Conservation (phyloP, 2,888 invertebrate species). For the Microlaimidae sp. region DNA sequence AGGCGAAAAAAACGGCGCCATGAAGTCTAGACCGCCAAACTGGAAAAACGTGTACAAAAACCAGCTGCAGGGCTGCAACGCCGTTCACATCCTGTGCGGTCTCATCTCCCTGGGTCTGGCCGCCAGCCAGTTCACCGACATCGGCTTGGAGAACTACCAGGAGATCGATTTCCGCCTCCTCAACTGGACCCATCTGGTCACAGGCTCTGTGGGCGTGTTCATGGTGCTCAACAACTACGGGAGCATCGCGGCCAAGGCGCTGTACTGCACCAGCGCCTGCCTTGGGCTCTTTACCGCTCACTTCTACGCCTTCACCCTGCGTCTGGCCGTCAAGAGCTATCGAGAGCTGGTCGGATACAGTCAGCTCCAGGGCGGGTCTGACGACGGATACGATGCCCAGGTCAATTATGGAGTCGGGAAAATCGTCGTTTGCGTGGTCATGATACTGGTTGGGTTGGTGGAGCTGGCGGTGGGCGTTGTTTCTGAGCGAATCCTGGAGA, state of each 20-base stretch:
- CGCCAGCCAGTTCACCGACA: slow-evolving; percentile 28
- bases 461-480: slow-evolving; percentile 25
- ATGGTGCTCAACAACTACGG: slow-evolving; percentile 30
- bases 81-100: slow-evolving; percentile 25
- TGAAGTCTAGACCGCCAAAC: no score
- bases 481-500: slow-evolving; percentile 23
- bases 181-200: slow-evolving; percentile 27
- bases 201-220: slow-evolving; percentile 26
- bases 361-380: background rate
- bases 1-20: no score
- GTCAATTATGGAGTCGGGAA: slow-evolving; percentile 19
- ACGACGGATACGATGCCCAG: background rate
- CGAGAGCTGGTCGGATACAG: background rate
- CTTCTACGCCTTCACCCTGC: slow-evolving; percentile 24
- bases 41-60: no score
- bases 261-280: slow-evolving; percentile 27
- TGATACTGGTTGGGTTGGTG: slow-evolving; percentile 26
- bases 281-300: slow-evolving; percentile 27
- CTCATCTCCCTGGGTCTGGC: slow-evolving; percentile 27
- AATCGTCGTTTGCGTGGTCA: slow-evolving; percentile 26
- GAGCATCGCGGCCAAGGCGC: slow-evolving; percentile 30
- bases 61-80: no score
- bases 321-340: background rate
- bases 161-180: no score
- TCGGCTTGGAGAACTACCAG: slow-evolving; percentile 28